Base-by-base conservation (phyloP, 2,888 invertebrate species). In the Bruchidius siliquastri region DNA sequence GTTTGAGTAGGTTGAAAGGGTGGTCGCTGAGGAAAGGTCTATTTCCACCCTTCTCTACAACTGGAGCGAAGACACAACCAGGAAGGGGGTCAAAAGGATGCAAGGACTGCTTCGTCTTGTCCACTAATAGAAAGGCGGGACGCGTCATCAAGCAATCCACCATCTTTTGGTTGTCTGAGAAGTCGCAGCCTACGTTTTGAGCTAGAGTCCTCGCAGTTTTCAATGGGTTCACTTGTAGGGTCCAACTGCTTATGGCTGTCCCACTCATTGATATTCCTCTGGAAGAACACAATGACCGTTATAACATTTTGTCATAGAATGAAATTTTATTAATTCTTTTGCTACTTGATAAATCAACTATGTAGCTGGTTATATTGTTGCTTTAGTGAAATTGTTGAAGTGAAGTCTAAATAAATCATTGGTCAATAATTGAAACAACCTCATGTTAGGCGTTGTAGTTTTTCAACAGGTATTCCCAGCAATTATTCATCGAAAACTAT, bases 191-290 rank as follows among this genome's bases (percentile, higher is more conserved):
- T 32, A 93, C 85, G 13, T 88, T 84, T 18, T 85, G 83, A 0
- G 91, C 92, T 22, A 94, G 82, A 49, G 89, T 87, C 75, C 87
- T 87, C 0, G 93, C 89, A 75, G 92, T 91, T 76, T 90, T 88
- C 0, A 87, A 85, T 0, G 91, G 88, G 32, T 88, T 88, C 76
- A 88, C 85, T 0, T 88, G 86, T 72, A 91, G 86, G 0, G 90
- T 82, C 87, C 86, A 87, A 0, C 90, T 88, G 68, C 89, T 86
- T 20, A 93, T 86, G 0, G 92, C 90, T 0, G 90, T 88, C 0
- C 94, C 94, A 80, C 94, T 94, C 81, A 90, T 88, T 0, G 93
- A 92, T 68, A 91, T 90, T 18, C 92, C 93, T 30, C 89, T 86
- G 21, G 13, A n/a, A 30, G n/a, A n/a, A n/a, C n/a, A n/a, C n/a